Percentiles rank a stretch among this genome's conserved stretches.
These are phyloP conservation scores for Acrobasis consociella DNA, from an alignment of 2,888 invertebrate genomes.

Conservation along the genomic window DNA sequence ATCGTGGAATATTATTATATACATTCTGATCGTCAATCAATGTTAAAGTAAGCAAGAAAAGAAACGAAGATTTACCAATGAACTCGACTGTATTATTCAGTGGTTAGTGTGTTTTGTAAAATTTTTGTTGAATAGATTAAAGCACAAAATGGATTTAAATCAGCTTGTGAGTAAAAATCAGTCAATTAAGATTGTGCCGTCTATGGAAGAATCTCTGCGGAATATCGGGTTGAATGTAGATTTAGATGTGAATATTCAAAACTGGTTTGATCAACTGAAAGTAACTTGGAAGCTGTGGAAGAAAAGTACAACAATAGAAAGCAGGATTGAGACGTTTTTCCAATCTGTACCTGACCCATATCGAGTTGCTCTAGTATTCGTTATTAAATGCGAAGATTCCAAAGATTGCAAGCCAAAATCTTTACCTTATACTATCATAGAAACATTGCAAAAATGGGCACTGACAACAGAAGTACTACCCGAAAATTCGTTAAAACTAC, in stretches of 20 bases:
- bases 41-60: too few species aligned
- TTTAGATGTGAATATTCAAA: constrained; percentile 59
- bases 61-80: background rate
- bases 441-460: constrained; percentile 82
- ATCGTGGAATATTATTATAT: too few species aligned
- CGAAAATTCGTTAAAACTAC: constrained; percentile 84
- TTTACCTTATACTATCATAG: constrained; percentile 84
- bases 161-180: constrained; percentile 60
- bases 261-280: constrained; percentile 73
- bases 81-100: background rate
- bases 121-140: background rate
- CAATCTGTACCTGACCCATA: constrained; percentile 82
- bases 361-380: constrained; percentile 80
- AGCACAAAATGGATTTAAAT: constrained; percentile 29
- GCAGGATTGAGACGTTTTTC: constrained; percentile 74
- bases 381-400: constrained; percentile 84
- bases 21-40: too few species aligned
- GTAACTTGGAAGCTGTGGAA: constrained; percentile 79
- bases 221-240: constrained; percentile 66
- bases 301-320: constrained; percentile 77
- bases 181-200: constrained; percentile 74
- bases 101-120: background rate
- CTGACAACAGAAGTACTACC: constrained; percentile 56
- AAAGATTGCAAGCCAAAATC: constrained; percentile 84
- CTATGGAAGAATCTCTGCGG: constrained; percentile 67